phyloP scores from a whole-genome alignment of 2,113 vertebrate genomes.

The Rhynchomys soricoides region DNA sequence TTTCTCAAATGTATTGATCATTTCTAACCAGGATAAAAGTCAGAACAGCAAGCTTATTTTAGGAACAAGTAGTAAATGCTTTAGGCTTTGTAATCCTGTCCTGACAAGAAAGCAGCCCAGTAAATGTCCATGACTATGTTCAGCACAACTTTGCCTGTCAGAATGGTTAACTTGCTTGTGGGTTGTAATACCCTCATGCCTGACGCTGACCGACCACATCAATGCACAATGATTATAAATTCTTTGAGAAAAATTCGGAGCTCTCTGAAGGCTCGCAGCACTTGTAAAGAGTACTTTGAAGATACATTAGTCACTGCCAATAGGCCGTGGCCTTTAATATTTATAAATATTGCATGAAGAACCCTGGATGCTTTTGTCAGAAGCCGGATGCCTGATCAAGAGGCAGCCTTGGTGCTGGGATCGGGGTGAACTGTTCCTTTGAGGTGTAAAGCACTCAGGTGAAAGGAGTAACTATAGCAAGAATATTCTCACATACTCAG shows the following conservation, averaged over 20 bases:
- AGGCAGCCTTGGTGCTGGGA: not conserved
- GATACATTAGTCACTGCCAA: not conserved
- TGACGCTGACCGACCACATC: not conserved
- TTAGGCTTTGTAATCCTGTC: conserved; percentile 46
- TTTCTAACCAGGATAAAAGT: conserved; percentile 43
- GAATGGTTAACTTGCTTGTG: not conserved
- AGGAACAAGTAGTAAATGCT: conserved; percentile 33
- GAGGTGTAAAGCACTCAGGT: not conserved
- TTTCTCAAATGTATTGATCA: not conserved
- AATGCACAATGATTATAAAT: not conserved
- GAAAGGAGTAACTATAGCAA: not conserved
- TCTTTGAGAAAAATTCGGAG: conserved; percentile 8
- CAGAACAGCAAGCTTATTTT: not conserved
- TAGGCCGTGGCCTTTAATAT: not conserved
- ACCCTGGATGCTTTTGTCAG: not conserved
- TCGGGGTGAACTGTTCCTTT: not conserved
- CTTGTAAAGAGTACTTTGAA: not conserved
- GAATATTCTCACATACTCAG: not conserved
- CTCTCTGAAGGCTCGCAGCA: not conserved
- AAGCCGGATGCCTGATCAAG: not conserved
- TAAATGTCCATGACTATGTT: not conserved
- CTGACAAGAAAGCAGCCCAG: not conserved
- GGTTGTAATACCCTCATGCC: not conserved
- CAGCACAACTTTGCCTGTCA: not conserved
- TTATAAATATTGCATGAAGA: not conserved